Evolutionary conservation across 2,113 vertebrate species (phyloP).

Genomic region (Thymallus thymallus): DNA sequence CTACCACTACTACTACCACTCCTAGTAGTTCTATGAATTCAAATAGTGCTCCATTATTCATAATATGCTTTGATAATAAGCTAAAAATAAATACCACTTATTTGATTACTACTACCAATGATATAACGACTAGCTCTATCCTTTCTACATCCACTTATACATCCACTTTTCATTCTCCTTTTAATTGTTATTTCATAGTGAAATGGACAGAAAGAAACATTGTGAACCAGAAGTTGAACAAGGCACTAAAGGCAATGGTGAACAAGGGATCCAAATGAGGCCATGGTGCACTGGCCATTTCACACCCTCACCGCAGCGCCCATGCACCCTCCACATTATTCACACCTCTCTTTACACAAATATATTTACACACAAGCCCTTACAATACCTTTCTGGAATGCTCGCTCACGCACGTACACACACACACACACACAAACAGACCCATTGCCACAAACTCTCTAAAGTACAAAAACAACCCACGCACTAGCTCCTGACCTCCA

Average conservation of each 20-base stretch:
- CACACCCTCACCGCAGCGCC: conserved; percentile 1
- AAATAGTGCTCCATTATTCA: no score
- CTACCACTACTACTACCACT: background rate
- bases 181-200: conserved; percentile 8
- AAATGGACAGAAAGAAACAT: conserved; percentile 58
- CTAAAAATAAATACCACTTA: no score
- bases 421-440: background rate
- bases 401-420: background rate
- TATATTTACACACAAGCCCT: background rate
- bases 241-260: conserved; percentile 38
- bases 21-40: background rate
- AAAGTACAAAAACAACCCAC: no score
- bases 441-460: background rate
- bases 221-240: conserved; percentile 46
- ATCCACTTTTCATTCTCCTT: background rate
- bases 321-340: conserved; percentile 2
- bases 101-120: no score
- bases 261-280: conserved; percentile 31
- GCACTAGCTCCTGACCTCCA: background rate
- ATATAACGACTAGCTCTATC: no score
- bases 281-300: conserved; percentile 8
- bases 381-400: background rate
- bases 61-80: no score
- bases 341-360: conserved; percentile 12
- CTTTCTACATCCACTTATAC: no score